A percentile compares a stretch with the other conserved stretches of the same genome.
Conservation (phyloP, 2,113 vertebrate species). For the Myrmecophaga tridactyla region DNA sequence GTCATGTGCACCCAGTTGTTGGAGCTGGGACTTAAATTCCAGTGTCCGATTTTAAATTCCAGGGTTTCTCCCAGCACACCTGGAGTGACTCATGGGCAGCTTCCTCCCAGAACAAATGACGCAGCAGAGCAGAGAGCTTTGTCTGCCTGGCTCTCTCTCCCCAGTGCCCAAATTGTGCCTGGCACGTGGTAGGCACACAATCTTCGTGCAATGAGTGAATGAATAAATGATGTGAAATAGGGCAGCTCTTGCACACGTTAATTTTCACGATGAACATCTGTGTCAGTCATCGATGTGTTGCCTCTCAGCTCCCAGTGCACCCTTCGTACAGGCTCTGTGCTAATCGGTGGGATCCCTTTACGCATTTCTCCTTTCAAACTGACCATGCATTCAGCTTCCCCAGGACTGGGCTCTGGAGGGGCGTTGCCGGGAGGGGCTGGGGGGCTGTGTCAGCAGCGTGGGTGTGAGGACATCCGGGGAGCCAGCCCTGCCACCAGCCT, state of each 20-base stretch:
- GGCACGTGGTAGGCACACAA: not conserved
- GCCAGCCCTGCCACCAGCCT: not conserved
- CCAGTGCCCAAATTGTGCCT: accelerated
- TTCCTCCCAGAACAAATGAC: not conserved
- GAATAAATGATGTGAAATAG: not conserved
- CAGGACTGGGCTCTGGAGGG: not conserved
- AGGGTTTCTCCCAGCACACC: not conserved
- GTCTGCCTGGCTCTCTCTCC: no score
- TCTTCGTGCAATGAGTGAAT: no score
- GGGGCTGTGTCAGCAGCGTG: accelerated
- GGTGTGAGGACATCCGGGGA: not conserved
- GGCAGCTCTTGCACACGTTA: not conserved
- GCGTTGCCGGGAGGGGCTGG: not conserved
- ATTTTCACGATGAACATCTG: not conserved
- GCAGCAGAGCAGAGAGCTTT: not conserved
- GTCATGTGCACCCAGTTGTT: not conserved
- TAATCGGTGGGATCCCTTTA: not conserved
- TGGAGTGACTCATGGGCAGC: not conserved
- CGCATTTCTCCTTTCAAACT: not conserved
- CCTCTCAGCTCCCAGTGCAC: not conserved
- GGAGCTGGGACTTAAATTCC: not conserved
- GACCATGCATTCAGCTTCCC: not conserved
- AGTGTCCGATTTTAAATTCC: not conserved
- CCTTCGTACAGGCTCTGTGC: not conserved
- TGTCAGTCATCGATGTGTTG: not conserved